Evolutionary conservation across 2,113 vertebrate species (phyloP).

Genomic region (Phrynosoma blainvillii): DNA sequence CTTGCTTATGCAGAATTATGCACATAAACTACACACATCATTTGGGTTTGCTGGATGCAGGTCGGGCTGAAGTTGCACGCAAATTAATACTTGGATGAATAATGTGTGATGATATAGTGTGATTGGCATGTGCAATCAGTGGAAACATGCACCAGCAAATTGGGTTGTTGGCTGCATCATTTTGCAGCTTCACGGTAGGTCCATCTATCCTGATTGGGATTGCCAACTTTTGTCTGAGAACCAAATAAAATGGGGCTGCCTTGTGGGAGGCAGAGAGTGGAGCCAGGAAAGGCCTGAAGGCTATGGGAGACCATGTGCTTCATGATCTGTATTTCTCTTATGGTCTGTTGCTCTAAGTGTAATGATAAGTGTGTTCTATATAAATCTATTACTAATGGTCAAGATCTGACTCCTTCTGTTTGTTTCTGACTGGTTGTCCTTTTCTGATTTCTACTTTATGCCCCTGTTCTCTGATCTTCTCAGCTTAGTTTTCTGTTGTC

Average conservation of each 20-base stretch:
- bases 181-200: neutral
- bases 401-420: too few relatives aligned
- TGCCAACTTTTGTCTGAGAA: neutral
- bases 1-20: neutral
- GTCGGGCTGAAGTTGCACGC: neutral
- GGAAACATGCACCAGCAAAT: neutral
- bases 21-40: neutral
- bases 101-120: slow-evolving; percentile 1
- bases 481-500: too few relatives aligned
- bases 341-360: too few relatives aligned
- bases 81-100: slow-evolving; percentile 5
- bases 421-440: too few relatives aligned
- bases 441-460: too few relatives aligned
- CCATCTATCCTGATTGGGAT: neutral
- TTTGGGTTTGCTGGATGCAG: neutral
- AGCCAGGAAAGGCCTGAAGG: neutral
- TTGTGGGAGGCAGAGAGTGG: neutral
- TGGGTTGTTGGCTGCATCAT: neutral
- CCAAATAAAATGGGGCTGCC: neutral
- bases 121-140: neutral
- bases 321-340: too few relatives aligned
- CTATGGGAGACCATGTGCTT: neutral
- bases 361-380: too few relatives aligned
- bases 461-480: too few relatives aligned
- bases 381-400: too few relatives aligned